Evolutionary conservation across 2,797 vertebrate genomes (phyloP).

Genomic region (Pygocentrus nattereri): DNA sequence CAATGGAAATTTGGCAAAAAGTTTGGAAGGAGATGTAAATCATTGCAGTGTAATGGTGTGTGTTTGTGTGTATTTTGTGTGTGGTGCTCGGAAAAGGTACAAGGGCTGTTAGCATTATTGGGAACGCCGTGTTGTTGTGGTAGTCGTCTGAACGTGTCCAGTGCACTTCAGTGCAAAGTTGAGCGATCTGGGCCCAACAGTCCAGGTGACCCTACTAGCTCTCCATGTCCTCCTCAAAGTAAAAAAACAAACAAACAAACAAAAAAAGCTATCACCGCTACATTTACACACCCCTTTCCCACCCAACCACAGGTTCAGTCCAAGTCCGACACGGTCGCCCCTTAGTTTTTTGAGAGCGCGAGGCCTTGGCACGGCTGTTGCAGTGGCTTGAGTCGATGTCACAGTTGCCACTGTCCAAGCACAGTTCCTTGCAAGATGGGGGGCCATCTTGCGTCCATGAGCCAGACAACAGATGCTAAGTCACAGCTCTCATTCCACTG

Average conservation of each 20-base stretch:
- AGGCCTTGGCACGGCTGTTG: constrained; percentile 56
- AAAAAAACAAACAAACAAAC: constrained; percentile 48
- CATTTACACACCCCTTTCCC: constrained; percentile 48
- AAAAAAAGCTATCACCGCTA: constrained; percentile 50
- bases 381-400: constrained; percentile 52
- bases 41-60: constrained; percentile 72
- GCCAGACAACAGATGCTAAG: constrained; percentile 46
- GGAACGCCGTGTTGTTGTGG: constrained; percentile 62
- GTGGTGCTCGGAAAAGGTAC: constrained; percentile 41
- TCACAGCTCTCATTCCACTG: constrained; percentile 60
- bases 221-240: constrained; percentile 59
- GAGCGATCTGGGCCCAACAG: constrained; percentile 76
- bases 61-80: constrained; percentile 56
- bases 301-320: constrained; percentile 52
- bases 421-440: constrained; percentile 45
- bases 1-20: constrained; percentile 76
- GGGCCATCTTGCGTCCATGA: constrained; percentile 23
- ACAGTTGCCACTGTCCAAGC: constrained; percentile 47
- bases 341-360: constrained; percentile 13
- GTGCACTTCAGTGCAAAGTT: constrained; percentile 65
- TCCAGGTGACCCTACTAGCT: constrained; percentile 65
- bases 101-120: constrained; percentile 32
- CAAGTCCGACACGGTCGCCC: constrained; percentile 44
- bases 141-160: constrained; percentile 70
- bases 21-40: constrained; percentile 80